These are phyloP conservation scores for Watsonalla binaria DNA, from an alignment of 2,888 invertebrate genomes.

Conservation along the genomic window DNA sequence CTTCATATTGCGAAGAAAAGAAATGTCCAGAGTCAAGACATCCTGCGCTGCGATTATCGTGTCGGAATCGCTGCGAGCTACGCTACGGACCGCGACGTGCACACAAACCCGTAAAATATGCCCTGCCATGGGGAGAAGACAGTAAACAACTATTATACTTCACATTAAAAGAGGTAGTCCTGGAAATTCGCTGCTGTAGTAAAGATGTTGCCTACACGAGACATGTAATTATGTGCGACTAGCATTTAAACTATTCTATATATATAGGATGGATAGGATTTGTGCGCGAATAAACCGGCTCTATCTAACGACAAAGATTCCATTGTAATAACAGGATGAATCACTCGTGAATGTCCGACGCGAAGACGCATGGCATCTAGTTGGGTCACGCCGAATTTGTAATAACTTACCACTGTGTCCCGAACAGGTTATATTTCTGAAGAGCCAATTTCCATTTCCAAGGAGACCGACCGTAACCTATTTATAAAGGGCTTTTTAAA, in stretches of 20 bases:
- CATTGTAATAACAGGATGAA: constrained; percentile 30
- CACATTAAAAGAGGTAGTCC: constrained; percentile 20
- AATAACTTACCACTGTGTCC: constrained; percentile 41
- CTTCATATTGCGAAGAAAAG: constrained; percentile 45
- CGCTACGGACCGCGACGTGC: constrained; percentile 30
- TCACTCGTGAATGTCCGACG: constrained; percentile 45
- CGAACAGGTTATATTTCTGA: constrained; percentile 57
- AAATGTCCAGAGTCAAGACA: constrained; percentile 55
- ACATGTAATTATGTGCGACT: background rate
- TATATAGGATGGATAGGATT: background rate
- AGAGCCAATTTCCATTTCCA: constrained; percentile 62
- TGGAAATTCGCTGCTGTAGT: background rate
- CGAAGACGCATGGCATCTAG: constrained; percentile 51
- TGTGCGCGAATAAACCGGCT: background rate
- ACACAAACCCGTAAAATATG: constrained; percentile 30
- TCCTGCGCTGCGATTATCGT: constrained; percentile 54
- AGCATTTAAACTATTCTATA: background rate
- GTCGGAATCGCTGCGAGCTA: constrained; percentile 47
- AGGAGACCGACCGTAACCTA: constrained; percentile 51
- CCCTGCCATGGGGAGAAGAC: constrained; percentile 35
- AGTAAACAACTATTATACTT: constrained; percentile 39
- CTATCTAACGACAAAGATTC: background rate
- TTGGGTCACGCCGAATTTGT: constrained; percentile 59
- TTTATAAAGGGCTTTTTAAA: constrained; percentile 42
- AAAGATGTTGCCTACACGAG: constrained; percentile 1